Evolutionary conservation across 2,797 vertebrate species (phyloP).

Genomic region (Enteromius mattozi): DNA sequence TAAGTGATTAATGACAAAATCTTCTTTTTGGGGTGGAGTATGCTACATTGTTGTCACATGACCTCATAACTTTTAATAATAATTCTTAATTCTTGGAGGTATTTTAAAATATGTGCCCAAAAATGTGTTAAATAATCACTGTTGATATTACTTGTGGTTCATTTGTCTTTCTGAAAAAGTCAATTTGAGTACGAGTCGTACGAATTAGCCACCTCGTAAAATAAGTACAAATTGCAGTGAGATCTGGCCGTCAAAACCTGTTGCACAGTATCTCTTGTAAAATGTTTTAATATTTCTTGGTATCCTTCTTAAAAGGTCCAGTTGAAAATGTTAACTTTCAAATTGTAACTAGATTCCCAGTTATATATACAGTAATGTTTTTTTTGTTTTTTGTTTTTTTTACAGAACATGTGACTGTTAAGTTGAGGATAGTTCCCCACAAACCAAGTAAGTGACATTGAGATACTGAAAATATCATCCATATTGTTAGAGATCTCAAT

Average conservation of each 20-base stretch:
- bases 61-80: neutral
- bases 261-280: neutral
- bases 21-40: too few species aligned
- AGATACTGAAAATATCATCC: neutral
- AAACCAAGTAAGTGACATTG: neutral
- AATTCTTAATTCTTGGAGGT: neutral
- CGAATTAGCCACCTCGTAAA: too few species aligned
- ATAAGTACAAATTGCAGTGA: too few species aligned
- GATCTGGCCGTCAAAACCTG: too few species aligned
- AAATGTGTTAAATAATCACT: neutral
- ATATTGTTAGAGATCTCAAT: neutral
- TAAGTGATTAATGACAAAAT: too few species aligned
- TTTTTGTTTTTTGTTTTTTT: too few species aligned
- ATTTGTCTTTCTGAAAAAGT: neutral
- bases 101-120: neutral
- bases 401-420: neutral
- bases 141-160: neutral
- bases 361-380: too few species aligned
- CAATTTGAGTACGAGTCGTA: neutral
- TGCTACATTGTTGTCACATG: neutral
- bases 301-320: neutral
- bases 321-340: neutral
- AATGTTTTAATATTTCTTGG: neutral
- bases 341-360: neutral
- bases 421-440: neutral